Base-by-base conservation (phyloP, 1,140 invertebrate species). In the Aphis craccivora region DNA sequence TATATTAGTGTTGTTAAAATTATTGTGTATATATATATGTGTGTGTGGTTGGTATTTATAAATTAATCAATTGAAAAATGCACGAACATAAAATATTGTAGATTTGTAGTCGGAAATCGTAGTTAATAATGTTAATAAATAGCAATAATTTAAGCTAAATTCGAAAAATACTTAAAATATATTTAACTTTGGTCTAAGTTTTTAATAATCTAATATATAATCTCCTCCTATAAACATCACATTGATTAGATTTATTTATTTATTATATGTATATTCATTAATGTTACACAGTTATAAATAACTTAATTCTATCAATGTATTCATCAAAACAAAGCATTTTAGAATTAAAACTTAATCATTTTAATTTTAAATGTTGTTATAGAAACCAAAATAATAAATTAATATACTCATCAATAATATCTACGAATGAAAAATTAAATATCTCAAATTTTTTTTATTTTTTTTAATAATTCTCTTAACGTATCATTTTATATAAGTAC, bases 61-160 rank as follows among this genome's bases (percentile, higher is more conserved):
- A 37, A 83, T 83, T 30, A 67, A 67, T 67, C 11, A 30, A 67
- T 60, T 60, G 3, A 60, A 60, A 60, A 60, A 60, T 60, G 11
- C 22, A 25, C 25, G 6, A 6, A 55, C 25, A 55, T 55, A 55
- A 25, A 22, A 55, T 9, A n/a, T 67, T 14, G 4, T 14, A 40
- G 37, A 40, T 45, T 45, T 45, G 11, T 45, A 67, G 14, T 14
- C 9, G 11, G 30, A 4, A 6, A 30, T 67, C 30, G 14, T 14
- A n/a, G 25, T 67, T 67, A 67, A n/a, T 67, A 67, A 14, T 30
- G 25, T 60, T 60, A 60, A 60, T 60, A 11, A 60, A 60, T n/a
- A 67, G 60, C n/a, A 67, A 67, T 67, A 67, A 67, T 67, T 67
- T n/a, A n/a, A 67, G n/a, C 60, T 76, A 14, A 76, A 76, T 76